Conservation (phyloP, 2,113 vertebrate species). For the Mus musculus region DNA sequence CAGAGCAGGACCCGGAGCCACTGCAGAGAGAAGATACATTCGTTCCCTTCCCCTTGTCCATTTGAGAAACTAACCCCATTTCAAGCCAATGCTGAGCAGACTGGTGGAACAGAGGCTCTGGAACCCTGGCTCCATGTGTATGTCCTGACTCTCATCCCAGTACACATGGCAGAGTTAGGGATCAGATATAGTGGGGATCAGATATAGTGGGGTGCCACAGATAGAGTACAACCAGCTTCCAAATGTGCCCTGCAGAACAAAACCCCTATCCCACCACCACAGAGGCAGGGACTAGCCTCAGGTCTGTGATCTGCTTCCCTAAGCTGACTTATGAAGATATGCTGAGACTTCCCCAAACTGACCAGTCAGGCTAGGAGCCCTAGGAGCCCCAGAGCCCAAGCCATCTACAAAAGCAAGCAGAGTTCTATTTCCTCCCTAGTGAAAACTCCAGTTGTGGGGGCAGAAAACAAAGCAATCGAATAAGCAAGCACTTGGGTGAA, state of each 20-base stretch:
- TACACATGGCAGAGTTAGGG: not conserved
- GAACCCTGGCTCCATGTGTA: accelerated
- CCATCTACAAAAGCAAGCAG: not conserved
- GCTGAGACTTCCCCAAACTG: not conserved
- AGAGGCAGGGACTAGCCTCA: not conserved
- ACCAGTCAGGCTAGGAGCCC: not conserved
- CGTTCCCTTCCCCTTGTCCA: not conserved
- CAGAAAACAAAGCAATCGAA: slow-evolving; percentile 58
- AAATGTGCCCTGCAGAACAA: not conserved
- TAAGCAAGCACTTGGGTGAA: slow-evolving; percentile 48
- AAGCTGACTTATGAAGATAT: not conserved
- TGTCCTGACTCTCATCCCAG: not conserved
- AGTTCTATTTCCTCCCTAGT: not conserved
- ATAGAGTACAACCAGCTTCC: not conserved
- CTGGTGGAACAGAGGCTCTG: not conserved
- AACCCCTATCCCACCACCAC: not conserved
- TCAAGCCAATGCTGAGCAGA: not conserved
- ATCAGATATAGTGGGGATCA: not conserved
- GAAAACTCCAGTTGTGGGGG: not conserved
- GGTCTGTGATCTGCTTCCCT: not conserved
- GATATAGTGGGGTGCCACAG: too few species aligned
- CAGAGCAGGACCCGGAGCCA: not conserved
- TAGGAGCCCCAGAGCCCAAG: not conserved
- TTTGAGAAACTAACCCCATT: not conserved
- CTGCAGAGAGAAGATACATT: not conserved